phyloP scores from a whole-genome alignment of 2,113 vertebrate species.

The Mesoclemmys tuberculata region DNA sequence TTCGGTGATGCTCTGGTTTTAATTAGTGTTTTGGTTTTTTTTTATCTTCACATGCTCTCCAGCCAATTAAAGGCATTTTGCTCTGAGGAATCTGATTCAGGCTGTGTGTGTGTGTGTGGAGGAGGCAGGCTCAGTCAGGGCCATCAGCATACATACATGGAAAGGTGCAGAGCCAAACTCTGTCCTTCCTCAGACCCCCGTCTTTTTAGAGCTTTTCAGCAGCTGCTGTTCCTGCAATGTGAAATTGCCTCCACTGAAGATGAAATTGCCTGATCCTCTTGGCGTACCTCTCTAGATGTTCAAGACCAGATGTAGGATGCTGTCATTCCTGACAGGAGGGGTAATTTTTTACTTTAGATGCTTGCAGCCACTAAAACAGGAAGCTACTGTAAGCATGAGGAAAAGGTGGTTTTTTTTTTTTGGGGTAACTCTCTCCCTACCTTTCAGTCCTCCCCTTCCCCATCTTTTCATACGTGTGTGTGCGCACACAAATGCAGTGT shows the following conservation, averaged over 20 bases:
- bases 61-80: conserved; percentile 70
- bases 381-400: background rate
- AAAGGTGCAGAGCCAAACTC: background rate
- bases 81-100: conserved; percentile 63
- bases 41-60: conserved; percentile 67
- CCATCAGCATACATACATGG: conserved; percentile 11
- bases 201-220: conserved; percentile 53
- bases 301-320: background rate
- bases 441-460: background rate
- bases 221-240: conserved; percentile 7
- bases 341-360: background rate
- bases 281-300: background rate
- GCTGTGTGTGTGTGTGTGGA: conserved; percentile 35
- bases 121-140: conserved; percentile 61
- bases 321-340: background rate
- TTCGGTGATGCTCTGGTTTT: conserved; percentile 69
- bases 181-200: conserved; percentile 41
- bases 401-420: background rate
- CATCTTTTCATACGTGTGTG: background rate
- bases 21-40: conserved; percentile 71
- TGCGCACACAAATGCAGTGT: background rate
- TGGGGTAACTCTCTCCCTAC: background rate
- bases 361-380: background rate
- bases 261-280: conserved; percentile 19
- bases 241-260: conserved; percentile 38